Percentiles rank a stretch among this genome's conserved stretches.
phyloP scores from a whole-genome alignment of 2,797 vertebrate genomes.

The Anniella stebbinsi region DNA sequence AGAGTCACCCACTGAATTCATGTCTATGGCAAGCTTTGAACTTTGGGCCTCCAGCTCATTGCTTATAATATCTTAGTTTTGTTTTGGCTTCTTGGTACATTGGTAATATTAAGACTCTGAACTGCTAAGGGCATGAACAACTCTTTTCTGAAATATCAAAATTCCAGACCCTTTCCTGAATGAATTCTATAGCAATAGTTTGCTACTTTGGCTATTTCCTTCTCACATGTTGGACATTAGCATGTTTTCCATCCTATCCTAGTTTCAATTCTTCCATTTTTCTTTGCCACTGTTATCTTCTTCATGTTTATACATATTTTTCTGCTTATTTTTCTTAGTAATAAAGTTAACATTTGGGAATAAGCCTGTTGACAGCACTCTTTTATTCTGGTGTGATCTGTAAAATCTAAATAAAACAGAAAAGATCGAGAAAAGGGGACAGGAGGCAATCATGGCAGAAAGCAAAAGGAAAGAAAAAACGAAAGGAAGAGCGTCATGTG shows the following conservation, averaged over 20 bases:
- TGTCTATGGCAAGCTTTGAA: not conserved
- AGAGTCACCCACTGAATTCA: not conserved
- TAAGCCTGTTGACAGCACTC: not conserved
- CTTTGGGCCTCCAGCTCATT: not conserved
- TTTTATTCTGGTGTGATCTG: not conserved
- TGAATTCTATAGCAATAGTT: conserved; percentile 18
- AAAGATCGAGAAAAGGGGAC: too few species aligned
- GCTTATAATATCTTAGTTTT: not conserved
- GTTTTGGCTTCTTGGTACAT: not conserved
- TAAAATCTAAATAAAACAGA: not conserved
- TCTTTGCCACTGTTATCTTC: not conserved
- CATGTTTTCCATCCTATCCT: not conserved
- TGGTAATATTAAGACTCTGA: conserved; percentile 49
- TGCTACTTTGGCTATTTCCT: not conserved
- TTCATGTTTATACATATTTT: not conserved
- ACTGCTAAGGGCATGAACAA: conserved; percentile 9
- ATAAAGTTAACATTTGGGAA: not conserved
- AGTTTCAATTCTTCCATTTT: not conserved
- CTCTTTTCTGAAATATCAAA: not conserved
- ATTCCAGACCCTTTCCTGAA: conserved; percentile 2
- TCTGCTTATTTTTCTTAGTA: not conserved
- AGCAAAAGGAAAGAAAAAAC: conserved; percentile 42
- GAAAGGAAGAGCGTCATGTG: not conserved
- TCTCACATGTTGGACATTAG: not conserved
- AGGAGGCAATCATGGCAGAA: conserved; percentile 29